Conservation (phyloP, 2,113 vertebrate genomes). For the Megaceryle torquata region DNA sequence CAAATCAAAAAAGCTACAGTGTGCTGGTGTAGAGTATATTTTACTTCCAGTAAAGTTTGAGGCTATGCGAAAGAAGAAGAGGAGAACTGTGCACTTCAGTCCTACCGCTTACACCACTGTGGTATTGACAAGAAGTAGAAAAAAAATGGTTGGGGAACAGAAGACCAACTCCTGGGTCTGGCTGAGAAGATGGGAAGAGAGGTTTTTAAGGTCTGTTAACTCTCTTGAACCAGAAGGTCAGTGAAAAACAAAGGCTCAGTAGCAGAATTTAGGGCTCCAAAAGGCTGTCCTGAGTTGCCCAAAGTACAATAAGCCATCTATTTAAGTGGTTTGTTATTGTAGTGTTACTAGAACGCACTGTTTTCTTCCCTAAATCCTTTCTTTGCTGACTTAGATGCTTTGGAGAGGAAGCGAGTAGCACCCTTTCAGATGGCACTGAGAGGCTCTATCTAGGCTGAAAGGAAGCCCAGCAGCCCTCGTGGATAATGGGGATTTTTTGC, state of each 20-base stretch:
- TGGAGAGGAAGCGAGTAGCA: neutral
- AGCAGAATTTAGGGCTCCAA: neutral
- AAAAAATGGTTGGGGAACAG: neutral
- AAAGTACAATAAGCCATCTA: neutral
- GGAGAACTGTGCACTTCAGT: neutral
- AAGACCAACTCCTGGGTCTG: neutral
- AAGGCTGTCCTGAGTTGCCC: neutral
- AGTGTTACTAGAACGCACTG: neutral
- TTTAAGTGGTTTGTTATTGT: neutral
- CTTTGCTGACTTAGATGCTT: neutral
- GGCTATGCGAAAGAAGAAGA: neutral
- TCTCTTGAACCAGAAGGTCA: neutral
- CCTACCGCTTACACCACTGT: neutral
- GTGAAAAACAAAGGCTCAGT: neutral
- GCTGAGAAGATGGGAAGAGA: neutral
- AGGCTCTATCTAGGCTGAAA: neutral
- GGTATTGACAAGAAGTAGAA: neutral
- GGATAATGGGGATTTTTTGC: neutral
- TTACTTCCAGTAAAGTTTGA: constrained; percentile 30
- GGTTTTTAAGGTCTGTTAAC: neutral
- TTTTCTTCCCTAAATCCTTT: neutral
- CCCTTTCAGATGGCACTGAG: neutral
- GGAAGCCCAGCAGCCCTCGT: neutral
- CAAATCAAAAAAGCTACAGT: constrained; percentile 15
- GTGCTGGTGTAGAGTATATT: neutral